Evolutionary conservation across 1,140 invertebrate species (phyloP).

Genomic region (Metaphire vulgaris): DNA sequence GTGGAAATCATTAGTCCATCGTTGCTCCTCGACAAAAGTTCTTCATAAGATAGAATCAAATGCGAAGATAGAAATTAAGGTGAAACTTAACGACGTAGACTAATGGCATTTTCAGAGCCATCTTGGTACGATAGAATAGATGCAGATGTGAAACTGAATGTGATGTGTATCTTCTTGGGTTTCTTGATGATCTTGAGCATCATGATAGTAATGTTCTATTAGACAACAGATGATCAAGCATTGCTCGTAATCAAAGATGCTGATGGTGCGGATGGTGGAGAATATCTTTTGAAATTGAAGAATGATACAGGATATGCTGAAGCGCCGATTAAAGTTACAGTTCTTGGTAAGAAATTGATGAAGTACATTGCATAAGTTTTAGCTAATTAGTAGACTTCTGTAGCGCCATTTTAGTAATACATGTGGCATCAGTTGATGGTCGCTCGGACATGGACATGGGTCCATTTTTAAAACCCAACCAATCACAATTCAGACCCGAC

Average conservation of each 20-base stretch:
- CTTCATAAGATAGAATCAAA: neutral
- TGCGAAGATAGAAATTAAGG: neutral
- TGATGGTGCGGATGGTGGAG: constrained; percentile 79
- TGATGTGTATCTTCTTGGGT: constrained; percentile 1
- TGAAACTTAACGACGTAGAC: too few species aligned
- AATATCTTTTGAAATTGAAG: constrained; percentile 83
- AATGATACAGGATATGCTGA: constrained; percentile 93
- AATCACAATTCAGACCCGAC: too few species aligned
- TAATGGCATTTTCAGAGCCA: too few species aligned
- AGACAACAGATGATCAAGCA: constrained; percentile 67
- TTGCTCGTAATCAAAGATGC: constrained; percentile 87
- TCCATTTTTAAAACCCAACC: too few species aligned
- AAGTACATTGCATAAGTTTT: neutral
- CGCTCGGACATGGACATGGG: neutral
- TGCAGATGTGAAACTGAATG: neutral
- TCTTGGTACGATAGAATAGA: too few species aligned
- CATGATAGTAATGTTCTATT: neutral
- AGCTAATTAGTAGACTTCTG: neutral
- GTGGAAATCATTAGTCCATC: too few species aligned
- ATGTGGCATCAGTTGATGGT: neutral
- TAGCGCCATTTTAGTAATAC: neutral
- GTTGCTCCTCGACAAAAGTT: too few species aligned
- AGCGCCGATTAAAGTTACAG: constrained; percentile 84
- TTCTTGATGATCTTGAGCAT: neutral
- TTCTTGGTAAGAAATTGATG: constrained; percentile 58